Conservation (phyloP, 1,140 invertebrate genomes). For the Apocrypta bakeri region DNA sequence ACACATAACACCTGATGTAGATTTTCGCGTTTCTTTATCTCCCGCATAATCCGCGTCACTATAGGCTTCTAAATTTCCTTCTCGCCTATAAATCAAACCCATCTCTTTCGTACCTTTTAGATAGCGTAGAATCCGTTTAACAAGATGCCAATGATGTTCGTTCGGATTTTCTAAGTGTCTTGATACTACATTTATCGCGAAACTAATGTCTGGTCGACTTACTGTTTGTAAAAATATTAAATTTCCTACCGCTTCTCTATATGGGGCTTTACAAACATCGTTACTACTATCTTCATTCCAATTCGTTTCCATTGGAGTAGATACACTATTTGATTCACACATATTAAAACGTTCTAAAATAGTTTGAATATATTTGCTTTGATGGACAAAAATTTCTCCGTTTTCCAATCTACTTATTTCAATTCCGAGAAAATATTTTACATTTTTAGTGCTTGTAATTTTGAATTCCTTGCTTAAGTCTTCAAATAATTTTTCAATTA, state of each 20-base stretch:
- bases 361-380: constrained; percentile 42
- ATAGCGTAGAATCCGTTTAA: constrained; percentile 42
- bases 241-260: constrained; percentile 57
- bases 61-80: constrained; percentile 18
- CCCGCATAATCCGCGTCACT: constrained; percentile 47
- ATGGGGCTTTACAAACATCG: constrained; percentile 43
- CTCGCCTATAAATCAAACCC: constrained; percentile 36
- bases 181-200: constrained; percentile 36
- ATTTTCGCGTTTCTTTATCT: constrained; percentile 35
- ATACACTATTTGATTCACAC: constrained; percentile 14
- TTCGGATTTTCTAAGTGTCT: constrained; percentile 22
- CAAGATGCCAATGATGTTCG: constrained; percentile 11
- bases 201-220: constrained; percentile 63
- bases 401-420: constrained; percentile 20
- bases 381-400: constrained; percentile 41
- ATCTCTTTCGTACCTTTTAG: constrained; percentile 44
- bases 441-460: neutral
- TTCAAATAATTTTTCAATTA: constrained; percentile 30
- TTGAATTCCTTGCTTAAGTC: constrained; percentile 16
- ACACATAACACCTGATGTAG: constrained; percentile 41
- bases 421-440: constrained; percentile 29
- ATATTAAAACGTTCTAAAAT: constrained; percentile 40
- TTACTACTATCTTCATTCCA: neutral
- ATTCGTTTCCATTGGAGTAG: neutral
- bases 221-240: constrained; percentile 61